phyloP scores from a whole-genome alignment of 1,140 invertebrate species.

The Spodoptera frugiperda region DNA sequence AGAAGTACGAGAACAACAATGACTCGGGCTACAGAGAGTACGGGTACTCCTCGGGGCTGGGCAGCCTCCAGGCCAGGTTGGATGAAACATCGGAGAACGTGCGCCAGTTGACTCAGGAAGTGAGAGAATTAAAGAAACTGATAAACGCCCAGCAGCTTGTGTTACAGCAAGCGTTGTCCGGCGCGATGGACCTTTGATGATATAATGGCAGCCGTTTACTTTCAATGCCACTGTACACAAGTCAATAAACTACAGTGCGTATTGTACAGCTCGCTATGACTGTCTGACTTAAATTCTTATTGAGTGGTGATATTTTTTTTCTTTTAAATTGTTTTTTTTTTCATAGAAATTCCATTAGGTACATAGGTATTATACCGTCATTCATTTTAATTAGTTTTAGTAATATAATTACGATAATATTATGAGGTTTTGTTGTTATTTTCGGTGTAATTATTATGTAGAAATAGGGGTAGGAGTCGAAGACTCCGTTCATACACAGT shows the following conservation, averaged over 20 bases:
- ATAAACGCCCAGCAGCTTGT: constrained; percentile 84
- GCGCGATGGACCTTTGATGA: constrained; percentile 80
- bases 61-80: constrained; percentile 87
- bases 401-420: constrained; percentile 11
- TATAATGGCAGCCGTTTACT: constrained; percentile 79
- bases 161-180: constrained; percentile 79
- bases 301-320: constrained; percentile 71
- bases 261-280: constrained; percentile 63
- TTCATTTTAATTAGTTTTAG: constrained; percentile 7
- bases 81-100: constrained; percentile 88
- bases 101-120: constrained; percentile 87
- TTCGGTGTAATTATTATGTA: constrained; percentile 33
- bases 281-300: constrained; percentile 68
- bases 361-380: constrained; percentile 13
- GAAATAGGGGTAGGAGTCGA: constrained; percentile 26
- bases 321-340: constrained; percentile 35
- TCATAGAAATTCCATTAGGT: constrained; percentile 1
- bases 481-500: constrained; percentile 33
- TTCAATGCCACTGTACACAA: constrained; percentile 82
- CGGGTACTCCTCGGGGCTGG: constrained; percentile 85
- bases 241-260: constrained; percentile 80
- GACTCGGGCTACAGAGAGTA: constrained; percentile 85
- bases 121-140: constrained; percentile 88
- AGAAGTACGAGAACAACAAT: constrained; percentile 88
- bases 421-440: constrained; percentile 37